Evolutionary conservation across 2,113 vertebrate species (phyloP), one percentile per base, ranked within the genome.

Genomic region (Canis aureus): DNA sequence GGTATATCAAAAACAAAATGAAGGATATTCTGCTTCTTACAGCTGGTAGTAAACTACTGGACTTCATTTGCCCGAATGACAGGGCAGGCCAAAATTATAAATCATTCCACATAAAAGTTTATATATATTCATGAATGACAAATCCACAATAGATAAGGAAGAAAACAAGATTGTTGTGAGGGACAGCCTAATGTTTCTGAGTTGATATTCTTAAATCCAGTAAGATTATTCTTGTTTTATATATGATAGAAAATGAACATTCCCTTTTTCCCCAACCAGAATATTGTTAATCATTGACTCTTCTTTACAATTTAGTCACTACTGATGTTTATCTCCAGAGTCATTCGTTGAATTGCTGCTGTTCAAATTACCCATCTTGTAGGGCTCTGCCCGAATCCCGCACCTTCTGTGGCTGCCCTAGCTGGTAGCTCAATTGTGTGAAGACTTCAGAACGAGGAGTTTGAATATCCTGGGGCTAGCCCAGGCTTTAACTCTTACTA

Each of bases 21-120:
- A 83, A 96, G 49, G 90, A 25, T n/a, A 29, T 64, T 64, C 74
- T 94, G 25, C 35, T 69, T 71, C 79, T 96, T 88, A 8, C n/a
- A 29, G 57, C 78, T 3, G 66, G 59, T 8, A 62, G 49, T 67
- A 82, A 89, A 67, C 59, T 43, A n/a, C 71, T 79, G 66, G 85
- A 43, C 66, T 95, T 94, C 66, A 55, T 80, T 85, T 96, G 83
- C 85, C 57, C 57, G 95, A 82, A 57, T 71, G 95, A 84, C 76
- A 94, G 35, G 55, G 15, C 7, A 20, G 71, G 86, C 73, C 82
- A 85, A 60, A 92, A 35, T 71, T 81, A 80, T 95, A 87, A 93
- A 94, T 97, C 79, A 84, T 23, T 73, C 25, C 35, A 66, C 32
- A 29, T 82, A 89, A 79, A 94, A 80, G 22, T 38, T 71, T 38